These are phyloP conservation scores for Drosophila setosimentum DNA, from an alignment of 2,888 invertebrate genomes.

Conservation along the genomic window DNA sequence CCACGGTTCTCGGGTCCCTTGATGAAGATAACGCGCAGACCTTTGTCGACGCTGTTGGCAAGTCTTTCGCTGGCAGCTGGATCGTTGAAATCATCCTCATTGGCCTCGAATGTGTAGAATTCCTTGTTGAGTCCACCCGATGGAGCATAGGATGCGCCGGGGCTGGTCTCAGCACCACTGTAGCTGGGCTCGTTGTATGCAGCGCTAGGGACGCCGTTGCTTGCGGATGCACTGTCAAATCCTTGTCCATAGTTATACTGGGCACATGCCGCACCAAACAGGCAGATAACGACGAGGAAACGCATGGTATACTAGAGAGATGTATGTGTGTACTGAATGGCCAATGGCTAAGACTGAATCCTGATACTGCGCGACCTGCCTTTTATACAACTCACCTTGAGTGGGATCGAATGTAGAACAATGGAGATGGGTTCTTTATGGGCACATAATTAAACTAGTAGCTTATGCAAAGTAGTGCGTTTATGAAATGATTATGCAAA, in stretches of 20 bases:
- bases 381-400: slow-evolving; percentile 63
- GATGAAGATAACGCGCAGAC: slow-evolving; percentile 83
- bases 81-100: slow-evolving; percentile 75
- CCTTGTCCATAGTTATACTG: slow-evolving; percentile 77
- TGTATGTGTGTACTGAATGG: slow-evolving; percentile 51
- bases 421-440: slow-evolving; percentile 59
- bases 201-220: slow-evolving; percentile 45
- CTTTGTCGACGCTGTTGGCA: slow-evolving; percentile 64
- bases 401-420: slow-evolving; percentile 58
- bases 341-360: slow-evolving; percentile 73
- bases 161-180: slow-evolving; percentile 45
- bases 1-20: slow-evolving; percentile 82
- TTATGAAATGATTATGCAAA: slow-evolving; percentile 79
- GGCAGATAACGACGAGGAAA: slow-evolving; percentile 69
- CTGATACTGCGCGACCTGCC: slow-evolving; percentile 50
- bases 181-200: slow-evolving; percentile 26
- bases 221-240: slow-evolving; percentile 46
- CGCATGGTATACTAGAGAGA: slow-evolving; percentile 52
- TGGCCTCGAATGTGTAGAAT: slow-evolving; percentile 75
- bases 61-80: slow-evolving; percentile 59
- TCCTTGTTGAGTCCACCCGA: slow-evolving; percentile 73
- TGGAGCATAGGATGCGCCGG: slow-evolving; percentile 44
- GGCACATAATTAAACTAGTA: slow-evolving; percentile 72
- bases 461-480: slow-evolving; percentile 75
- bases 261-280: slow-evolving; percentile 74